A percentile compares a stretch with the other conserved stretches of the same genome.
These are phyloP conservation scores for Oryzias javanicus DNA, from an alignment of 2,113 vertebrate species.

Conservation along the genomic window DNA sequence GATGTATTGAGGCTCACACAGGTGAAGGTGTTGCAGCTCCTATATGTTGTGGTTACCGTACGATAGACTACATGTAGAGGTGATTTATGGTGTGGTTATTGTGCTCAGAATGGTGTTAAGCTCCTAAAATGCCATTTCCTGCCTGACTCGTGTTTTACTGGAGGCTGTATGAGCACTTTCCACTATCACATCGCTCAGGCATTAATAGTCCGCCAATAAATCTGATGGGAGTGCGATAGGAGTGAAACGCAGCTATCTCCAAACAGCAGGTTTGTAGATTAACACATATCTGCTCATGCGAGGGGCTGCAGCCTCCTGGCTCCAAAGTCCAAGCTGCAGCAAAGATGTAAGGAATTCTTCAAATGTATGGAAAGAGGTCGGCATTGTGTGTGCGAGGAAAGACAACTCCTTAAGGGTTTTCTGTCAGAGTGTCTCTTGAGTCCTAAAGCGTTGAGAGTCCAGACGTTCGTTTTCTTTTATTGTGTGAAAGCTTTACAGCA, in stretches of 20 bases:
- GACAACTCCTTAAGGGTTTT: neutral
- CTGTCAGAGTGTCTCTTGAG: too few species aligned
- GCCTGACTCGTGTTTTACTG: slow-evolving; percentile 7
- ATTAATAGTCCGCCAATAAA: slow-evolving; percentile 1
- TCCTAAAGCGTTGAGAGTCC: too few species aligned
- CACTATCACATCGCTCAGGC: slow-evolving; percentile 11
- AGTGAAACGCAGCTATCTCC: neutral
- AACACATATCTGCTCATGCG: slow-evolving; percentile 42
- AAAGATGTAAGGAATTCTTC: slow-evolving; percentile 47
- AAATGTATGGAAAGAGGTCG: slow-evolving; percentile 18
- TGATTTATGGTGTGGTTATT: neutral
- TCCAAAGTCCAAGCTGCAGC: slow-evolving; percentile 52
- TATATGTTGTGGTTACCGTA: too few species aligned
- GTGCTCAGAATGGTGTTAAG: neutral
- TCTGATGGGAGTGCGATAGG: neutral
- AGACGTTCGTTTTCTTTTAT: neutral
- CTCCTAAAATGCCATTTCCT: slow-evolving; percentile 4
- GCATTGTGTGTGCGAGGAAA: neutral
- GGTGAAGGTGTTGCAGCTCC: too few species aligned
- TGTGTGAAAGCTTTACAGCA: neutral
- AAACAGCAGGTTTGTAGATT: slow-evolving; percentile 34
- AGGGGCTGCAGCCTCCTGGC: neutral
- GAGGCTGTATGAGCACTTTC: slow-evolving; percentile 13
- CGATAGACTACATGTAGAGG: too few species aligned
- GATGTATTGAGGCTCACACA: too few species aligned